Evolutionary conservation across 1,140 invertebrate species (phyloP), one percentile per base, ranked within the genome.

Genomic region (Euura lappo): DNA sequence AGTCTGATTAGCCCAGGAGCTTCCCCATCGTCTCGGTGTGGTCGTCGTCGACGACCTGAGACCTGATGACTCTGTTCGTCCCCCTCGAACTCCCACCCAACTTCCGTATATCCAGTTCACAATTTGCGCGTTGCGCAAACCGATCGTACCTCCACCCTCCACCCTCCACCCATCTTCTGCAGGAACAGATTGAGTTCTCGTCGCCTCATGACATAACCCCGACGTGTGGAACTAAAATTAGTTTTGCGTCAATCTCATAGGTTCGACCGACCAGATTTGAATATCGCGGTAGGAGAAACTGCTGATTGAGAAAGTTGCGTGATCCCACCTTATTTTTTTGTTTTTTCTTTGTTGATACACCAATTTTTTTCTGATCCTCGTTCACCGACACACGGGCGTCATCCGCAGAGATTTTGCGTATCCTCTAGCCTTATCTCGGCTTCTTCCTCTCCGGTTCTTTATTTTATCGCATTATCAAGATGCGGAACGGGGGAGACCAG

Each of bases 1-100:
- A 77, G 79, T 79, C 72, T 81, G 78, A 81, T 81, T 81, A 81
- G 73, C 45, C 71, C 68, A 72, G 68, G 75, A 60, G 51, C 51
- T 8, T 70, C 51, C 64, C 73, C 72, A 42, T 67, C 51, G 6
- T 47, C 44, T 8, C 11, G 10, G 45, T 10, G 11, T 43, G 11
- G 67, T 64, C 28, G 8, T 64, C 60, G 60, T 64, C 28, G 28
- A 28, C 28, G 28, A 28, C 28, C 28, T 28, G 28, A 28, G 28
- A 28, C 28, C 28, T 28, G 28, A 28, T 28, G 28, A 28, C 28
- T 28, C 28, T 28, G 28, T 28, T 28, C 28, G 60, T 2, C 8
- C 8, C 13, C 60, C 60, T 64, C 8, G 13, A 10, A 10, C 13
- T 13, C 8, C 8, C 60, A 10, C 8, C 60, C 60, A 13, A 13